Evolutionary conservation across 2,888 invertebrate species (phyloP), one percentile per base, ranked within the genome.

Genomic region (Thyatira batis): DNA sequence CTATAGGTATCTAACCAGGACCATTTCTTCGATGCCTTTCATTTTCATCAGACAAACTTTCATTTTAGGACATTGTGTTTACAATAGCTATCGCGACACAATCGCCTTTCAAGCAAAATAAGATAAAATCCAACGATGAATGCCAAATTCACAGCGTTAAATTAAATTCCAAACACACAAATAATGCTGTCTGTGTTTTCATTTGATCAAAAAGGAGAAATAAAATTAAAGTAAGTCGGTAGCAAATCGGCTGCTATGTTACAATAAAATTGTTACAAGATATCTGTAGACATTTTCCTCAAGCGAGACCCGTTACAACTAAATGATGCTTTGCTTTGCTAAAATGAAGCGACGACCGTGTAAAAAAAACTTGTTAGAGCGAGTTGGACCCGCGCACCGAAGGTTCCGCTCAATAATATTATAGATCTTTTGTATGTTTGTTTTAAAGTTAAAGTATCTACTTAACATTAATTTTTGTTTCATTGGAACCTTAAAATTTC

Each of bases 231-330:
- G 27, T 13, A 20, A 27, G 28, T 3, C 46, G 4, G 13, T 10
- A 27, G 46, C 27, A 17, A 21, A 25, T 17, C 13, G 33, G 33
- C 33, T 39, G 17, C 39, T 39, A 39, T n/a, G 17, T 39, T 39
- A 39, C 39, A 17, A 39, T 39, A 21, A 46, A 46, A 46, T 17
- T 25, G 46, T 13, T 46, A 13, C n/a, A 23, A 46, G 46, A 23
- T 46, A n/a, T 46, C 21, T 9, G 56, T 28, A 52, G 48, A 59
- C 52, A 55, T 74, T 74, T 76, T 76, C 76, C 76, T 76, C 67
- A 76, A 73, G 51, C 60, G 23, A 55, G 60, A 57, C 48, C 68
- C 61, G 63, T 59, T 67, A 64, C 50, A 54, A 62, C 58, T 49
- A 57, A 52, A 56, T 57, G 51, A 60, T 53, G 53, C 61, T 59